These are phyloP conservation scores for Brienomyrus brachyistius DNA, from an alignment of 2,113 vertebrate species.

Conservation along the genomic window DNA sequence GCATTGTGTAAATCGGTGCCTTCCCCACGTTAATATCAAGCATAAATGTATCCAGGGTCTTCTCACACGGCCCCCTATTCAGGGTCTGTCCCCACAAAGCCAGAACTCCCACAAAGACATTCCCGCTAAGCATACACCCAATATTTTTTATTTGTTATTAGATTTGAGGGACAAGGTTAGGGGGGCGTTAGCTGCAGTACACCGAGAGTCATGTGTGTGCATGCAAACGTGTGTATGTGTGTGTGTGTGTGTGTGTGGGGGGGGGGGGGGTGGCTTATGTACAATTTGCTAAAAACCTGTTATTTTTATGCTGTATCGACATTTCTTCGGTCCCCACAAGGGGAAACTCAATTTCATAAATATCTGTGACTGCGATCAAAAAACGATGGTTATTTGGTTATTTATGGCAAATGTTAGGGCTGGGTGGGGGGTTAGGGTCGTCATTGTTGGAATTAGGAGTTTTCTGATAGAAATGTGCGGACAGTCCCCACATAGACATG, in stretches of 20 bases:
- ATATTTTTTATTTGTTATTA: background rate
- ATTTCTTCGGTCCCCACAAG: no score
- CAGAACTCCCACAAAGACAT: background rate
- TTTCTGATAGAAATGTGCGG: background rate
- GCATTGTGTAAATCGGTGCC: background rate
- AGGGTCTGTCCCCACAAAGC: background rate
- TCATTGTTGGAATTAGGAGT: no score
- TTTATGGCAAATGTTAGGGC: no score
- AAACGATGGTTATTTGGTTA: no score
- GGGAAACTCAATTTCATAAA: no score
- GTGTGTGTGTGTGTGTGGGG: conserved; percentile 17
- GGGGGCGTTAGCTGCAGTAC: background rate
- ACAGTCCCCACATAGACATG: background rate
- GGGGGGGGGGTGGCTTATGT: conserved; percentile 27
- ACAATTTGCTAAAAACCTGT: conserved; percentile 17
- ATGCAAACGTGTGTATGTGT: background rate
- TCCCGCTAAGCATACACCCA: background rate
- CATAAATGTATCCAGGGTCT: background rate
- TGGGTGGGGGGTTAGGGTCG: no score
- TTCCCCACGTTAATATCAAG: background rate
- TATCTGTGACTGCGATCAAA: no score
- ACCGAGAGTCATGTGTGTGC: background rate
- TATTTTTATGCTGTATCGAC: no score
- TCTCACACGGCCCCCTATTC: background rate
- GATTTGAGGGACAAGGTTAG: background rate